These are phyloP conservation scores for Meiosimyza decipiens DNA, from an alignment of 2,888 invertebrate species.

Conservation along the genomic window DNA sequence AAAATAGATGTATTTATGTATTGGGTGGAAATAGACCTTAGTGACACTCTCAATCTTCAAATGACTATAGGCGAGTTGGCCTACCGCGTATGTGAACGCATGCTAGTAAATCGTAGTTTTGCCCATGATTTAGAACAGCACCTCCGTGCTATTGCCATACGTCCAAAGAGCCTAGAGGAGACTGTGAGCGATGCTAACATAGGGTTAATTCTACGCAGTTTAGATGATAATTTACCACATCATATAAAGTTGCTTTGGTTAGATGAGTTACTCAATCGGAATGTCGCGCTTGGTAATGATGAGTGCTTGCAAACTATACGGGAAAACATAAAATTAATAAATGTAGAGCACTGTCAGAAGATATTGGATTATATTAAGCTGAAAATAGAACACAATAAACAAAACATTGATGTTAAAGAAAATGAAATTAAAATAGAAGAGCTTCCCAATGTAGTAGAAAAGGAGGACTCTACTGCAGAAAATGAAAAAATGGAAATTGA, in stretches of 20 bases:
- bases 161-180: conserved; percentile 53
- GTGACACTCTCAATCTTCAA: conserved; percentile 52
- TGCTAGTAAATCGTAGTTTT: conserved; percentile 49
- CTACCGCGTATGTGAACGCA: conserved; percentile 51
- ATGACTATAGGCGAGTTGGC: conserved; percentile 52
- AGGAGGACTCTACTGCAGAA: not conserved
- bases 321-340: conserved; percentile 49
- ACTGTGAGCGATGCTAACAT: conserved; percentile 51
- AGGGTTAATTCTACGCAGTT: conserved; percentile 54
- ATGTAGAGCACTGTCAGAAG: conserved; percentile 47
- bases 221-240: conserved; percentile 47
- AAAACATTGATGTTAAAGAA: conserved; percentile 35
- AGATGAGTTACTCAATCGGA: conserved; percentile 54
- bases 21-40: conserved; percentile 58
- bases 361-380: conserved; percentile 50
- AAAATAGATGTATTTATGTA: conserved; percentile 56
- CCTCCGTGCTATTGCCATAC: conserved; percentile 53
- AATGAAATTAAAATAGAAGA: conserved; percentile 13
- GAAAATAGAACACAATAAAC: conserved; percentile 38
- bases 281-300: conserved; percentile 52
- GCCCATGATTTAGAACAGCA: conserved; percentile 54
- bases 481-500: conserved; percentile 43
- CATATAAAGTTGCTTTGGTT: conserved; percentile 50
- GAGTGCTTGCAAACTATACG: conserved; percentile 57
- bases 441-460: conserved; percentile 12